Evolutionary conservation across 2,113 vertebrate genomes (phyloP).

Genomic region (Hydrochoerus hydrochaeris): DNA sequence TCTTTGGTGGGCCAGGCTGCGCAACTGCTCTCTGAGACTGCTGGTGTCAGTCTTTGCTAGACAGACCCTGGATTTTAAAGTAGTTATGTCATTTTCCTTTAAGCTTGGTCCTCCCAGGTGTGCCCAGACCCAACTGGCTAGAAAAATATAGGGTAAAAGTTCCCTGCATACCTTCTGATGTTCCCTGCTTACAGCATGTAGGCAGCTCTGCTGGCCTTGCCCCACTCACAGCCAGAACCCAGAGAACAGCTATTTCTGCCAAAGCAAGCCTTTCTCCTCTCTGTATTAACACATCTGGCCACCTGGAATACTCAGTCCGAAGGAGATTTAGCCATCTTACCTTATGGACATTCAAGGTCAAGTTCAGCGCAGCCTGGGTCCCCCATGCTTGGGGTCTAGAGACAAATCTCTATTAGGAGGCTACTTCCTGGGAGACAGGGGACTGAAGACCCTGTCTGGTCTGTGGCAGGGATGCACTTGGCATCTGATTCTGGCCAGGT

Average conservation of each 20-base stretch:
- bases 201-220: background rate
- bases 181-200: background rate
- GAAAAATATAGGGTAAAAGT: background rate
- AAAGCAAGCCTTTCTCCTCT: background rate
- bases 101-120: background rate
- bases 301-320: background rate
- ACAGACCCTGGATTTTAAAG: background rate
- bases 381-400: background rate
- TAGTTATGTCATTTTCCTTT: background rate
- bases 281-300: background rate
- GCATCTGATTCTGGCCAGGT: background rate
- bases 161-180: accelerated
- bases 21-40: background rate
- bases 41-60: background rate
- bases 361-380: slow-evolving; percentile 9
- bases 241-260: background rate
- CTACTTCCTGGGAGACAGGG: slow-evolving; percentile 50
- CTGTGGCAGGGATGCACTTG: background rate
- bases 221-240: background rate
- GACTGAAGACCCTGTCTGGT: background rate
- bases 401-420: slow-evolving; percentile 43
- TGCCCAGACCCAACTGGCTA: background rate
- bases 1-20: background rate
- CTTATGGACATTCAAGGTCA: background rate
- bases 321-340: background rate